phyloP scores from a whole-genome alignment of 2,113 vertebrate genomes.

The Tragelaphus strepsiceros region DNA sequence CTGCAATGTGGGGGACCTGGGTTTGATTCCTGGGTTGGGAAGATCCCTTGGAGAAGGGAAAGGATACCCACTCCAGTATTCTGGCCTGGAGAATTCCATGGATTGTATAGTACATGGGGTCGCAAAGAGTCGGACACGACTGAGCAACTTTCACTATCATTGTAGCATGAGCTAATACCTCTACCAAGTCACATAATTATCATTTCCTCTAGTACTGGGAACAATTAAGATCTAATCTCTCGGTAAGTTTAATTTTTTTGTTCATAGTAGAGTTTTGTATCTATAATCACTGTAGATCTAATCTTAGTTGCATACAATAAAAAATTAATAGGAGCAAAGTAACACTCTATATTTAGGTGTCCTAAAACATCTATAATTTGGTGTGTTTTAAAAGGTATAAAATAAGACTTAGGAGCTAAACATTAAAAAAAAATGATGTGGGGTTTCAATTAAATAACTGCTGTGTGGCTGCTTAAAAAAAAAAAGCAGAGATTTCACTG shows the following conservation, averaged over 20 bases:
- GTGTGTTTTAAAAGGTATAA: neutral
- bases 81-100: no score
- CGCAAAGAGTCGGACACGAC: no score
- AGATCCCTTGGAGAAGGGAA: no score
- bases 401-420: neutral
- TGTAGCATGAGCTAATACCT: neutral
- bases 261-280: neutral
- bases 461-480: neutral
- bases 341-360: neutral
- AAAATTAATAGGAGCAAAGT: neutral
- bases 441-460: neutral
- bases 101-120: no score
- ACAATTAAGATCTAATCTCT: neutral
- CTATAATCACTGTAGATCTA: neutral
- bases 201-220: neutral
- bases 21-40: no score
- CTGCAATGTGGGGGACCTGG: no score
- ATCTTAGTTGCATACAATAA: neutral
- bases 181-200: neutral
- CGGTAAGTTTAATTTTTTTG: neutral
- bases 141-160: neutral
- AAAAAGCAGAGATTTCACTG: neutral
- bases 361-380: neutral
- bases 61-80: no score
- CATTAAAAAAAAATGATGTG: neutral